Base-by-base conservation (phyloP, 2,888 invertebrate species). In the Chalcis sispes region DNA sequence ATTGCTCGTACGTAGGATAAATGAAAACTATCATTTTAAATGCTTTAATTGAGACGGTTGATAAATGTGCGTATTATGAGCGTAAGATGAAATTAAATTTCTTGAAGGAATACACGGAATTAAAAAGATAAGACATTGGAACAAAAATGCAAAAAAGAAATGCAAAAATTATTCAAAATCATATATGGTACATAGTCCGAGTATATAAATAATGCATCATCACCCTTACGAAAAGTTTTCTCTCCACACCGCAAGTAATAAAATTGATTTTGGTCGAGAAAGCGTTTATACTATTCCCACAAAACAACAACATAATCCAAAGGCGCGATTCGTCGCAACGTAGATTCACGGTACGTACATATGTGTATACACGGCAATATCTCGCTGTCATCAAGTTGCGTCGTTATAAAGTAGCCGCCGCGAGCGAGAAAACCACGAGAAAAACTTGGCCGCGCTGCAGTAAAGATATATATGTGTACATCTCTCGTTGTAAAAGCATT, bases 401-500 rank as follows among this genome's bases (percentile, higher is more conserved):
- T 32, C 67, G 80, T 78, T 79, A 82, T 83, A 84, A 85, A 85
- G 83, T 81, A 75, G 78, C 78, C 81, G 72, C 42, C 32, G 61
- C 36, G 59, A 23, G 42, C 79, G 79, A 42, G 15, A 42, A 42
- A 42, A 4, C 15, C 2, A 13, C 42, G 8, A 13, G 13, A 79
- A 80, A 74, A 85, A 83, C 83, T 84, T 81, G 59, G 18, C 7
- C 8, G 20, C 29, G 25, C 66, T 69, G 83, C 79, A 82, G 81
- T 84, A 83, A 85, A 85, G 81, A 79, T 85, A 84, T 83, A 81
- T 80, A 75, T 77, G 78, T 75, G 10, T 36, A 36, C 10, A 36
- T 10, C 10, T 36, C 75, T 72, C 72, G 76, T 84, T 82, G 82
- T 84, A 84, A 85, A 85, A 83, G 80, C 80, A 83, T 84, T 84